Percentiles rank a stretch among this genome's conserved stretches.
Evolutionary conservation across 2,113 vertebrate species (phyloP).

Genomic region (Tenebrosternarchus preto): DNA sequence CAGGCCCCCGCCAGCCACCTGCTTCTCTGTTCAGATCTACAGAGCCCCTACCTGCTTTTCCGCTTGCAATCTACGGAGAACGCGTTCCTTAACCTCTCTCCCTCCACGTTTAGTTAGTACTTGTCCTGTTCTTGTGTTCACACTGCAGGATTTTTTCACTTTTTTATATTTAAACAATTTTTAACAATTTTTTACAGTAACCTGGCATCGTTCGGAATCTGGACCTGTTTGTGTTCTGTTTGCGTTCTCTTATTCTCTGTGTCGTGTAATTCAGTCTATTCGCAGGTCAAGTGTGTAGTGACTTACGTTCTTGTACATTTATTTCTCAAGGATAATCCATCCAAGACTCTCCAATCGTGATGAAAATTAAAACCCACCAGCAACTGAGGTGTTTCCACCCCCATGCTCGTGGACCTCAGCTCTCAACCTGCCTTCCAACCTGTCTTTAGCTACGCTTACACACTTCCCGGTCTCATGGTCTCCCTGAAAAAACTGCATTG

Average conservation of each 20-base stretch:
- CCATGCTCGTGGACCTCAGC: neutral
- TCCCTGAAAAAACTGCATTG: slow-evolving; percentile 48
- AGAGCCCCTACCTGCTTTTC: neutral
- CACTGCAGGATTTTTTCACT: neutral
- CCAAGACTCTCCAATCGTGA: neutral
- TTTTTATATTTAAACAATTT: too few relatives aligned
- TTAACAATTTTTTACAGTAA: too few relatives aligned
- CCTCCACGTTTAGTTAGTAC: neutral
- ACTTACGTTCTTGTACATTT: neutral
- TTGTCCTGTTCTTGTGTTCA: neutral
- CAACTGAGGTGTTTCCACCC: neutral
- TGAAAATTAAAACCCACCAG: slow-evolving; percentile 13
- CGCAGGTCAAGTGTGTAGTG: slow-evolving; percentile 23
- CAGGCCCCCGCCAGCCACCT: too few relatives aligned
- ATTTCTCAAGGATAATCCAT: slow-evolving; percentile 13
- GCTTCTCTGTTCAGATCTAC: neutral
- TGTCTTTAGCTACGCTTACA: neutral
- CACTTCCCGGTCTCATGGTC: slow-evolving; percentile 2
- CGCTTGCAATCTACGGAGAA: too few relatives aligned
- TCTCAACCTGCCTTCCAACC: neutral
- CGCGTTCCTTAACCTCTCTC: neutral
- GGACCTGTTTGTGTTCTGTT: too few relatives aligned
- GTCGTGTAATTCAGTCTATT: neutral
- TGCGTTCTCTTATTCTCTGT: neutral
- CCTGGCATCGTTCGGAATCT: too few relatives aligned